Base-by-base conservation (phyloP, 2,888 invertebrate species). In the Tuta absoluta region DNA sequence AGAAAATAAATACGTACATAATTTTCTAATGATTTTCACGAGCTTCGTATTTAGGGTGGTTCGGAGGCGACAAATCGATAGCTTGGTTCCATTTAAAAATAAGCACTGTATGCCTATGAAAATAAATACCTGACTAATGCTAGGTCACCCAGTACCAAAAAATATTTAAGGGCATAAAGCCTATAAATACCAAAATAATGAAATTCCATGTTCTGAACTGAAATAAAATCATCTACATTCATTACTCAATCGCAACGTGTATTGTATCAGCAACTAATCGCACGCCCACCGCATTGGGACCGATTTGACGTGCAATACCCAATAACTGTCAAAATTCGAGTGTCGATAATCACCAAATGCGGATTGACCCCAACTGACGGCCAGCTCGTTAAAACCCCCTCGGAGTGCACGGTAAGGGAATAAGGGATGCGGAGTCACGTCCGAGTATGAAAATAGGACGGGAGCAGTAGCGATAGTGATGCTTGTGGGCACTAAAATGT, bases 381-480 rank as follows among this genome's bases (percentile, higher is more conserved):
- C 71, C 69, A 75, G 68, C 74, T 78, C 72, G 76, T 78, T 77
- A 79, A 73, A 73, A 78, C 76, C 78, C 81, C 76, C 74, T 72
- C 72, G 66, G 69, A 68, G 66, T 67, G 63, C 58, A 65, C 63
- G 71, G 67, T 59, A 53, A 68, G 74, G 78, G 17, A 45, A 45
- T 81, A 78, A 78, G 76, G 72, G 75, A 88, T 89, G 89, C 89
- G 79, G 60, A 74, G 86, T 82, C 89, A 89, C 89, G 89, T 86
- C 71, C 72, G 62, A 65, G 73, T 77, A 81, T 84, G 80, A 82
- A 85, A 84, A 84, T 85, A 85, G 80, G 67, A 67, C 67, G 64
- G 67, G 67, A 66, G 68, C 70, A 71, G 70, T 33, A 33, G 33
- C 41, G 59, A 56, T 38, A 17, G 24, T 33, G 67, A 69, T 28